Conservation (phyloP, 2,113 vertebrate genomes). For the Pao palembangensis region DNA sequence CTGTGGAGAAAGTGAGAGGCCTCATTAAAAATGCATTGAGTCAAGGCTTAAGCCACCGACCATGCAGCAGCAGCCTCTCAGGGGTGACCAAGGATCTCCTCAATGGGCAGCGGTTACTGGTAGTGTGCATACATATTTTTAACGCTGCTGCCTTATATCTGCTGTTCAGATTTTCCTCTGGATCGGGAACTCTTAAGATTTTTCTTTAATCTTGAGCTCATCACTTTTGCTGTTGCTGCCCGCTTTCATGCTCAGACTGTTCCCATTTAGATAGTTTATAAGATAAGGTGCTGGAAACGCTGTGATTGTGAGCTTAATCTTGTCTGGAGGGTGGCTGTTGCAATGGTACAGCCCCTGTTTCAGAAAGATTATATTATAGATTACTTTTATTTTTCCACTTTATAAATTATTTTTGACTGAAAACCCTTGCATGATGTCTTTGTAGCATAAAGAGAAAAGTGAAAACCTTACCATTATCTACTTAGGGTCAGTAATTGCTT, state of each 20-base stretch:
- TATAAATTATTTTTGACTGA: slow-evolving; percentile 8
- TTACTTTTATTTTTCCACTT: slow-evolving; percentile 9
- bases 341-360: slow-evolving; percentile 35
- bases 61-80: slow-evolving; percentile 38
- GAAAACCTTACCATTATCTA: too few species aligned
- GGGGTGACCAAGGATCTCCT: slow-evolving; percentile 31
- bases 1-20: slow-evolving; percentile 71
- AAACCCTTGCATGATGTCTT: background rate
- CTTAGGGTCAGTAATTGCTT: too few species aligned
- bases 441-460: too few species aligned
- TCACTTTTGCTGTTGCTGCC: slow-evolving; percentile 2
- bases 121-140: background rate
- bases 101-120: slow-evolving; percentile 3
- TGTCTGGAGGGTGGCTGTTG: slow-evolving; percentile 39
- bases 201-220: slow-evolving; percentile 11
- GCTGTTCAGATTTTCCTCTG: too few species aligned
- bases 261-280: slow-evolving; percentile 46
- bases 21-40: slow-evolving; percentile 68
- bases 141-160: background rate
- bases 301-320: slow-evolving; percentile 47
- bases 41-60: slow-evolving; percentile 51
- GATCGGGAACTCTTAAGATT: background rate
- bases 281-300: slow-evolving; percentile 27
- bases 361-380: slow-evolving; percentile 28
- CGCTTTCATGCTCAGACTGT: slow-evolving; percentile 37